Evolutionary conservation across 2,888 invertebrate species (phyloP).

Genomic region (Aethes cnicana): DNA sequence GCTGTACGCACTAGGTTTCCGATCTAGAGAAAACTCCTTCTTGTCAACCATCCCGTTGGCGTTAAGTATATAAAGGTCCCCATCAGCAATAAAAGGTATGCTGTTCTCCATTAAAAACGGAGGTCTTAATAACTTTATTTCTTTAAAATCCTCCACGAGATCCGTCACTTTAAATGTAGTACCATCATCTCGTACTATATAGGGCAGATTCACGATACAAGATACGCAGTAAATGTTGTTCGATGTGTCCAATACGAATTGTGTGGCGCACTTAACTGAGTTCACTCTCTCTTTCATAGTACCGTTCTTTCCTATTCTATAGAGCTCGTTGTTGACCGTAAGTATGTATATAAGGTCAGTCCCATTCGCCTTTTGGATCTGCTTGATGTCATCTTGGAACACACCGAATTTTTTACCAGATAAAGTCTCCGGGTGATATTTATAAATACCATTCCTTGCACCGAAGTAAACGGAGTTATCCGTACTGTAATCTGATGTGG

Average conservation of each 20-base stretch:
- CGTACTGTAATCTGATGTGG: conserved; percentile 56
- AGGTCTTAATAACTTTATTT: conserved; percentile 55
- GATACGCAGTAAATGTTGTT: conserved; percentile 63
- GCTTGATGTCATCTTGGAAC: conserved; percentile 58
- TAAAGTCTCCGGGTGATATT: conserved; percentile 51
- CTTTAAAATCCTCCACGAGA: conserved; percentile 50
- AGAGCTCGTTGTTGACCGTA: conserved; percentile 49
- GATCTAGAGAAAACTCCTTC: conserved; percentile 53
- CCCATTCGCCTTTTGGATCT: conserved; percentile 64
- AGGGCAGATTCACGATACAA: conserved; percentile 51
- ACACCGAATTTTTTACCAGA: conserved; percentile 60
- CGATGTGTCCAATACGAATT: conserved; percentile 66
- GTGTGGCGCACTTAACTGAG: conserved; percentile 49
- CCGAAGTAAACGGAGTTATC: conserved; percentile 57
- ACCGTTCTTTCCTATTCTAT: conserved; percentile 53
- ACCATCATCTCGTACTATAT: conserved; percentile 50
- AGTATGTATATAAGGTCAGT: conserved; percentile 53
- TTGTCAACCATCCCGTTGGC: conserved; percentile 56
- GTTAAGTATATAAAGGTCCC: conserved; percentile 51
- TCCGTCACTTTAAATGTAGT: conserved; percentile 40
- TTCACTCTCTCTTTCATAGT: conserved; percentile 49
- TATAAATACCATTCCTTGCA: conserved; percentile 56
- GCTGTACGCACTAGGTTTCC: conserved; percentile 57
- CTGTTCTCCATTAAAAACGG: conserved; percentile 63
- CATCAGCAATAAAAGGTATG: conserved; percentile 61